phyloP scores from a whole-genome alignment of 2,797 vertebrate genomes.

The Coreius guichenoti region DNA sequence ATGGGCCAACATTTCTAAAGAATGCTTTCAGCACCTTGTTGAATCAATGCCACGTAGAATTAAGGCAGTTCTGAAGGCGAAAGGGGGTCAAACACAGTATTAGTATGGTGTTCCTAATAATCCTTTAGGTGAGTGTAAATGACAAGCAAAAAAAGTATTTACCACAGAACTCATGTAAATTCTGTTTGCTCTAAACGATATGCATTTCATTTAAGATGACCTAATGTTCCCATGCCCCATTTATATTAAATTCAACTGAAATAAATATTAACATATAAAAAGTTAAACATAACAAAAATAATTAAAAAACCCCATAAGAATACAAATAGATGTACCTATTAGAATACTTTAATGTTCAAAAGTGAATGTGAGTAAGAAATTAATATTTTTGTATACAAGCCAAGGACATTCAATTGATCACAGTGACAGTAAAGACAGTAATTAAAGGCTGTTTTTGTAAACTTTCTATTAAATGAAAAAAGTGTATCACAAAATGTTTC shows the following conservation, averaged over 20 bases:
- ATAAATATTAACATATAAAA: not conserved
- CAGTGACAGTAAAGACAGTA: conserved; percentile 46
- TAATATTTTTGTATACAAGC: not conserved
- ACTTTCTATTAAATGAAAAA: not conserved
- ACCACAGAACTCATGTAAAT: not conserved
- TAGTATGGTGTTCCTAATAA: no score
- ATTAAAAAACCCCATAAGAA: not conserved
- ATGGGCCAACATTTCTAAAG: no score
- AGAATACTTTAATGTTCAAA: not conserved
- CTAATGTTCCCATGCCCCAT: not conserved
- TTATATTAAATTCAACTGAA: not conserved
- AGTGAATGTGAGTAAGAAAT: not conserved
- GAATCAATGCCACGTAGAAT: no score
- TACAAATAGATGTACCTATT: not conserved
- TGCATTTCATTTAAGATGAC: not conserved
- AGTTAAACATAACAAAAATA: not conserved
- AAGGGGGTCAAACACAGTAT: no score
- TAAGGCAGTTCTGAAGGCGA: no score
- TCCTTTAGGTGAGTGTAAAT: no score
- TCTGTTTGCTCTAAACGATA: not conserved
- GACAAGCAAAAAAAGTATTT: not conserved
- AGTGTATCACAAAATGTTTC: not conserved
- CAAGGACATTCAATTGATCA: not conserved
- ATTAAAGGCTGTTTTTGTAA: not conserved
- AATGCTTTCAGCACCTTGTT: no score